These are phyloP conservation scores for Cantharis rustica DNA, from an alignment of 2,888 invertebrate species.

Conservation along the genomic window DNA sequence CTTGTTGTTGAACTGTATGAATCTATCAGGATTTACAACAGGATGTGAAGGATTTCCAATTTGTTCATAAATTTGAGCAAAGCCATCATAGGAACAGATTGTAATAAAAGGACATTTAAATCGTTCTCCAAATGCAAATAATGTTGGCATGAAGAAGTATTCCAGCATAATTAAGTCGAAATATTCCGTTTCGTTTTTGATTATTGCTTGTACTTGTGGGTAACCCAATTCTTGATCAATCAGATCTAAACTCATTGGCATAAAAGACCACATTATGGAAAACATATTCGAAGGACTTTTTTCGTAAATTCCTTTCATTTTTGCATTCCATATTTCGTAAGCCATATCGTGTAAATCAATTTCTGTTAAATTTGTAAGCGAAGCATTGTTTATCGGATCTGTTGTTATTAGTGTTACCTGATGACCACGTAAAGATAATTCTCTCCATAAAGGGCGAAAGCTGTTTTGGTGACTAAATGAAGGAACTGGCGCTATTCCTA, in stretches of 20 bases:
- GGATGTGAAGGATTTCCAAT: conserved; percentile 49
- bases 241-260: background rate
- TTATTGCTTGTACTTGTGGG: conserved; percentile 43
- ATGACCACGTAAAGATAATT: conserved; percentile 57
- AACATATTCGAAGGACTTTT: background rate
- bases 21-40: conserved; percentile 45
- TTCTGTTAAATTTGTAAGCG: conserved; percentile 52
- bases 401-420: conserved; percentile 56
- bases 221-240: conserved; percentile 21
- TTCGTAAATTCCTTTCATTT: background rate
- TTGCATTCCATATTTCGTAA: background rate
- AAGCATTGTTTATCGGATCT: conserved; percentile 51
- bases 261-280: background rate
- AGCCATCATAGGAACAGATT: conserved; percentile 37
- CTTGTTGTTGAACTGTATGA: conserved; percentile 36
- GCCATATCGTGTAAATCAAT: conserved; percentile 46
- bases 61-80: conserved; percentile 39
- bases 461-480: conserved; percentile 59
- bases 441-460: conserved; percentile 55
- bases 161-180: conserved; percentile 51
- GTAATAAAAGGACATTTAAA: conserved; percentile 49
- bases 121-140: conserved; percentile 44
- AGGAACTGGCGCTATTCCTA: conserved; percentile 55
- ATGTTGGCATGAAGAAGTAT: conserved; percentile 38
- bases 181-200: conserved; percentile 40